phyloP scores from a whole-genome alignment of 2,113 vertebrate genomes.

The Fulica atra region DNA sequence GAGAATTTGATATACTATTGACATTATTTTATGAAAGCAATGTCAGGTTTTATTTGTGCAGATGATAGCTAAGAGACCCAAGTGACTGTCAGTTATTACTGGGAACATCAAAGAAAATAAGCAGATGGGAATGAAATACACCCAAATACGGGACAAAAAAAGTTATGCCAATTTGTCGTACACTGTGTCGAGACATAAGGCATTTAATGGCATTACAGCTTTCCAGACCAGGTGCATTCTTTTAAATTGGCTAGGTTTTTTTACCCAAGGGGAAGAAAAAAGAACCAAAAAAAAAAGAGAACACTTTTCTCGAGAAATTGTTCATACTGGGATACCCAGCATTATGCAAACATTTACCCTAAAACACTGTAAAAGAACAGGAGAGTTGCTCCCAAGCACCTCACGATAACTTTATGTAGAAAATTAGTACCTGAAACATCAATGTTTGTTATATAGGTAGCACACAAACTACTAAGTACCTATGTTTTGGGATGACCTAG shows the following conservation, averaged over 20 bases:
- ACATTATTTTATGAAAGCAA: constrained; percentile 64
- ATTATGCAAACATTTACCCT: background rate
- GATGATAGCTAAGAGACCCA: constrained; percentile 51
- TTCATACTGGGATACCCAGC: background rate
- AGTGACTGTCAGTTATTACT: constrained; percentile 57
- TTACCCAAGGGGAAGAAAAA: background rate
- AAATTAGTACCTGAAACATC: background rate
- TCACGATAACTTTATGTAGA: background rate
- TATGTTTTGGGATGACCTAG: background rate
- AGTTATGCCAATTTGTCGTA: constrained; percentile 9
- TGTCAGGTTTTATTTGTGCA: constrained; percentile 69
- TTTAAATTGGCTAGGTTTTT: background rate
- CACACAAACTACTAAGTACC: background rate
- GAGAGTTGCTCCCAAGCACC: background rate
- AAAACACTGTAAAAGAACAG: background rate
- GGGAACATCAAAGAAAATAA: constrained; percentile 53
- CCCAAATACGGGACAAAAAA: background rate
- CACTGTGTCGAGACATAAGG: background rate
- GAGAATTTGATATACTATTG: constrained; percentile 64
- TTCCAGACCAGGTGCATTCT: background rate
- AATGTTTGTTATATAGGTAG: background rate
- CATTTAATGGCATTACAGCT: constrained; percentile 1
- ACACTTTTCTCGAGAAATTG: background rate
- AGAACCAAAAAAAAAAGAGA: background rate
- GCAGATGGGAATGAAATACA: constrained; percentile 35